A percentile compares a stretch with the other conserved stretches of the same genome.
Evolutionary conservation across 2,888 invertebrate species (phyloP).

Genomic region (Ormyrus nitidulus): DNA sequence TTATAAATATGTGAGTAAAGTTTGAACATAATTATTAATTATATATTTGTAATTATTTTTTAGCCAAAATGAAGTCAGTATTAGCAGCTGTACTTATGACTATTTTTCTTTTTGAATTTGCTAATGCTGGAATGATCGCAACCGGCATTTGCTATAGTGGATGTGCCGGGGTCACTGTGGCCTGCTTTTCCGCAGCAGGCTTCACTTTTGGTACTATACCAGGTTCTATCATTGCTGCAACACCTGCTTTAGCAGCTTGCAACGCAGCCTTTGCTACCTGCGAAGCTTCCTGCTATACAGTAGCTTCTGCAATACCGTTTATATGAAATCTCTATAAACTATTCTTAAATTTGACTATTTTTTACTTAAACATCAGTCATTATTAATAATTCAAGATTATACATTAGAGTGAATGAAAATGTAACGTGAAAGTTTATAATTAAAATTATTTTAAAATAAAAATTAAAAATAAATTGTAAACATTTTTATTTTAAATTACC

Average conservation of each 20-base stretch:
- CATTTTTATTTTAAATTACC: no score
- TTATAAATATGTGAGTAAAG: no score
- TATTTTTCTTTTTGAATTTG: not conserved
- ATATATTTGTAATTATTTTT: no score
- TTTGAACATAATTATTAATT: no score
- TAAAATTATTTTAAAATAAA: not conserved
- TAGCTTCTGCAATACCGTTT: no score
- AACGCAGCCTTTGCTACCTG: constrained; percentile 57
- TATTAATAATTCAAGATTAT: no score
- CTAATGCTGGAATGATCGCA: constrained; percentile 52
- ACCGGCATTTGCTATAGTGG: constrained; percentile 59
- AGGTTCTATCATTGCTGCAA: constrained; percentile 55
- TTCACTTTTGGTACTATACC: constrained; percentile 59
- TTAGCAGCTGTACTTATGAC: no score
- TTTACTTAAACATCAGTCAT: no score
- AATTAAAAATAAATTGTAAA: not conserved
- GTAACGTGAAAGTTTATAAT: not conserved
- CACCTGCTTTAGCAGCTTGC: constrained; percentile 56
- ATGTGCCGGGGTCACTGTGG: constrained; percentile 52
- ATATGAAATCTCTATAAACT: not conserved
- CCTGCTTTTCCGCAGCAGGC: constrained; percentile 59
- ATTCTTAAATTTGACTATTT: no score
- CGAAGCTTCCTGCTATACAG: constrained; percentile 55
- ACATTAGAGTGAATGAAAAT: not conserved
- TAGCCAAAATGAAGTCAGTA: no score